Evolutionary conservation across 2,888 invertebrate genomes (phyloP).

Genomic region (Tupiocoris notatus): DNA sequence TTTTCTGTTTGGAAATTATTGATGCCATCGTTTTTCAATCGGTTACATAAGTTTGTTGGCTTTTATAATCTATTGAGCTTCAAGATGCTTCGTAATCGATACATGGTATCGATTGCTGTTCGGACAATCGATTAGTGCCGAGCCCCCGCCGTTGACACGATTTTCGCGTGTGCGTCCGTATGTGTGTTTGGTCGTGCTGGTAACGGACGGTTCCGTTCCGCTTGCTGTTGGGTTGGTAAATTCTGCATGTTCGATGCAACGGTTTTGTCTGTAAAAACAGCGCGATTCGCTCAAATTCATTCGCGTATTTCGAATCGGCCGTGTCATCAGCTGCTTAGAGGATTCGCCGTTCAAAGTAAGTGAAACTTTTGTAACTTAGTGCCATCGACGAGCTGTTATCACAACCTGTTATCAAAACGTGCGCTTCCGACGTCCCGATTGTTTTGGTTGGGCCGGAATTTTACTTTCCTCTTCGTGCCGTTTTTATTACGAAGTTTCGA

Average conservation of each 20-base stretch:
- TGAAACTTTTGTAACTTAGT: too few species aligned
- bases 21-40: too few species aligned
- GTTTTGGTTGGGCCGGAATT: constrained; percentile 1
- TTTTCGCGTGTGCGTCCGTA: not conserved
- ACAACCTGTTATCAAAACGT: constrained; percentile 26
- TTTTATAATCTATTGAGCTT: too few species aligned
- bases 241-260: not conserved
- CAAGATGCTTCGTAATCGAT: too few species aligned
- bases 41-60: too few species aligned
- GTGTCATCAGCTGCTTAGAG: too few species aligned
- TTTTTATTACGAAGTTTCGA: not conserved
- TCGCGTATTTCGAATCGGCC: not conserved
- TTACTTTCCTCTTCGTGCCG: not conserved
- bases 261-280: not conserved
- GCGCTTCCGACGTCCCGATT: constrained; percentile 2
- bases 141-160: not conserved
- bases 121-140: not conserved
- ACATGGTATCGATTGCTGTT: too few species aligned
- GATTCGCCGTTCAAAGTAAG: too few species aligned
- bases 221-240: not conserved
- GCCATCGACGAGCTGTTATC: constrained; percentile 4
- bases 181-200: not conserved
- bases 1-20: too few species aligned
- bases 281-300: not conserved
- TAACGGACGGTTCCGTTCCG: not conserved